Evolutionary conservation across 1,140 invertebrate species (phyloP).

Genomic region (Drosophila elegans): DNA sequence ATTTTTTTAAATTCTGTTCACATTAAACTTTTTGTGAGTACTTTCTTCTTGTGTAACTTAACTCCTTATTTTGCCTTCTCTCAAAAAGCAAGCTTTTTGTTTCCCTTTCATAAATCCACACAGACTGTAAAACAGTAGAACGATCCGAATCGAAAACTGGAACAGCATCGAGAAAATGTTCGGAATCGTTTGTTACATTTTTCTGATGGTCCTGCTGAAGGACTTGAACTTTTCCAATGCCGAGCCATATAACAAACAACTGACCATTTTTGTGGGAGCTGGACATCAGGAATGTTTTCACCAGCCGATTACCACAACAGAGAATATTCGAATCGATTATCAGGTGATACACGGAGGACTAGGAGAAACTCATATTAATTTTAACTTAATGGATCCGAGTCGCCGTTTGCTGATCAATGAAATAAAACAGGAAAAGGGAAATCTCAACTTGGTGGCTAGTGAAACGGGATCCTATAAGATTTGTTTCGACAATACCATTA

Average conservation of each 20-base stretch:
- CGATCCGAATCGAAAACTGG: conserved; percentile 14
- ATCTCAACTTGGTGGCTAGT: conserved; percentile 86
- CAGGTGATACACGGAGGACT: conserved; percentile 91
- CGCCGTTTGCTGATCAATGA: conserved; percentile 87
- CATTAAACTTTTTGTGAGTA: too few relatives aligned
- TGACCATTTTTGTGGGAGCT: conserved; percentile 89
- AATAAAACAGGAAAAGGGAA: conserved; percentile 87
- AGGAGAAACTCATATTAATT: conserved; percentile 91
- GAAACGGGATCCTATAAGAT: conserved; percentile 90
- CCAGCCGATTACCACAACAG: conserved; percentile 86
- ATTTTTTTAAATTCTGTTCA: too few relatives aligned
- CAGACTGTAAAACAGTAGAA: conserved; percentile 2
- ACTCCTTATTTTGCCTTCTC: background rate
- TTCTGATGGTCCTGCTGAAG: conserved; percentile 1
- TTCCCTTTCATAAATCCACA: background rate
- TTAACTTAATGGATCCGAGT: conserved; percentile 87
- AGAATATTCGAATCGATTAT: conserved; percentile 89
- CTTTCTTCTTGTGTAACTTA: background rate
- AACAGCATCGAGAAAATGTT: conserved; percentile 45
- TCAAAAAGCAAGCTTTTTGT: background rate
- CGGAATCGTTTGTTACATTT: conserved; percentile 31
- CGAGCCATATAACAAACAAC: conserved; percentile 86
- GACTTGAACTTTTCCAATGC: background rate
- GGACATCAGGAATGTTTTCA: conserved; percentile 89
- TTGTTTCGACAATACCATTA: conserved; percentile 94